Evolutionary conservation across 2,113 vertebrate genomes (phyloP), one percentile per base, ranked within the genome.

Genomic region (Anguilla japonica): DNA sequence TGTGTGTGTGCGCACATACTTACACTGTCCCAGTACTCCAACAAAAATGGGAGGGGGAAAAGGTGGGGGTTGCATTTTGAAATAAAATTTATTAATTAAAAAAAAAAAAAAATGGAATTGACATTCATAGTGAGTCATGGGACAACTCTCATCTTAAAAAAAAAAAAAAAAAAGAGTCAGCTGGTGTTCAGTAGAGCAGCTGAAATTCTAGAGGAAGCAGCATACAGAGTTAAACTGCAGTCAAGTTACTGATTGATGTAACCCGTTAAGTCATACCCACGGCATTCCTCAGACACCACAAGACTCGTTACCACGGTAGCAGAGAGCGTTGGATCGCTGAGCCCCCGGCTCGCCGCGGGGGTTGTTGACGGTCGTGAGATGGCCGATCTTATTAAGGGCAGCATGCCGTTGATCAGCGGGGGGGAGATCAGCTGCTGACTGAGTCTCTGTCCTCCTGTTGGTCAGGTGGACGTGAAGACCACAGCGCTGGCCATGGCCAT

Each of bases 401-500:
- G 71, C 1, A 3, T 34, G 7, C 11, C n/a, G 26, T 34, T 34
- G 20, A 13, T 43, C 79, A 80, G 79, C n/a, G 11, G 1, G 63
- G 41, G 2, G 63, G 83, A 84, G 41, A 41, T 29, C 41, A 43
- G 13, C 18, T 39, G 22, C 0, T 78, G 20, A 75, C 9, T 1
- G 71, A 29, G 71, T 34, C 26, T 22, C 26, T 22, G 34, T n/a
- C 50, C 43, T 43, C 56, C 87, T 60, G 90, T 46, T 41, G 94
- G 94, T 13, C 91, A 97, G 96, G 95, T 97, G 90, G 96, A 97
- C 89, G 96, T 97, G 87, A 97, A 97, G 91, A 98, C 98, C 80
- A 99, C 98, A 4, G 97, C 98, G 0, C 90, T 99, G 93, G 98
- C 98, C 0, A 96, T 99, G 95, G 97, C 98, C 87, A 99, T 99